Conservation (phyloP, 2,797 vertebrate genomes). For the Mus minutoides region DNA sequence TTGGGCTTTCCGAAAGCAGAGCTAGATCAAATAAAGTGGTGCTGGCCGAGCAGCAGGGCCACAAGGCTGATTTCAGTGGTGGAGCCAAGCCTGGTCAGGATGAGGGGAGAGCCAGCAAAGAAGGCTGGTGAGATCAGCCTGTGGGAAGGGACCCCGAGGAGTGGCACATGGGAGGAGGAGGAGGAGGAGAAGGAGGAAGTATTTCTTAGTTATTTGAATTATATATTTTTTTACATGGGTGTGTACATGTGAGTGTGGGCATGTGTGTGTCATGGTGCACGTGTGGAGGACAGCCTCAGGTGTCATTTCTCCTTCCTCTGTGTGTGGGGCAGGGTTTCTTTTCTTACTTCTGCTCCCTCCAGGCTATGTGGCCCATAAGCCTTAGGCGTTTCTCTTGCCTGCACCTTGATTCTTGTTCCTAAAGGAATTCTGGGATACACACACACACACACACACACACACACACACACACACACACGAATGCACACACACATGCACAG, state of each 20-base stretch:
- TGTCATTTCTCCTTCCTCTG: background rate
- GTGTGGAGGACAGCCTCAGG: too few species aligned
- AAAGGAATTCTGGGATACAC: background rate
- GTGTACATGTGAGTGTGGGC: background rate
- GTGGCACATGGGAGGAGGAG: background rate
- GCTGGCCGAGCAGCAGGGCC: background rate
- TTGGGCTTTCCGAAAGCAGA: background rate
- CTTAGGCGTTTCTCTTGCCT: background rate
- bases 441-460: too few species aligned
- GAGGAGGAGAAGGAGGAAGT: background rate
- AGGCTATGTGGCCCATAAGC: background rate
- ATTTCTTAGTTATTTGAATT: background rate
- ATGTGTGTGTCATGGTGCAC: background rate
- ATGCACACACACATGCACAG: too few species aligned
- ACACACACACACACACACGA: too few species aligned
- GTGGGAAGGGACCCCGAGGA: rapidly evolving
- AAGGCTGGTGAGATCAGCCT: background rate
- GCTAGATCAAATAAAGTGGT: too few species aligned
- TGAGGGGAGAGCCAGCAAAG: rapidly evolving
- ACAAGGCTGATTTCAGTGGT: background rate
- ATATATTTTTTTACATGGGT: background rate
- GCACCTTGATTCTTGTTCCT: background rate
- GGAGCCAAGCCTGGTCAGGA: too few species aligned
- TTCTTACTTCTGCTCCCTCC: background rate
- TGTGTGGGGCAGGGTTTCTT: background rate